Evolutionary conservation across 2,113 vertebrate genomes (phyloP), one percentile per base, ranked within the genome.

Genomic region (Nothocercus julius): DNA sequence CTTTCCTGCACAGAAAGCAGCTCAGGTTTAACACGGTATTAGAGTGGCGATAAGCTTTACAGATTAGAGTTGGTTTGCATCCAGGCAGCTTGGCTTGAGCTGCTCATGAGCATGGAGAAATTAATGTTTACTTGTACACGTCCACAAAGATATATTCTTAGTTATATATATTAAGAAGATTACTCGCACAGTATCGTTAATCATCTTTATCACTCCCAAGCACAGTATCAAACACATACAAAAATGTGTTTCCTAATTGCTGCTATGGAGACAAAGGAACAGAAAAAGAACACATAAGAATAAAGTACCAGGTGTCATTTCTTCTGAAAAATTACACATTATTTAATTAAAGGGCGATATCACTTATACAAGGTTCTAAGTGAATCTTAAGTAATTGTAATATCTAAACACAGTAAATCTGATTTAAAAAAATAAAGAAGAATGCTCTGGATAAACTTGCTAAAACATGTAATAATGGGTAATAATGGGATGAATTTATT

Each of bases 201-300:
- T 95, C 82, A 93, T 88, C 85, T 90, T 95, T 91, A 95, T 91
- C 49, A 3, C 76, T 64, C 91, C 51, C 70, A 91, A 95, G 91
- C 85, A 53, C 40, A 88, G 91, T 64, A 74, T 93, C 73, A 86
- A 95, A 75, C 77, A 73, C 45, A 72, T 3, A 92, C 18, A 81
- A 88, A 91, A 92, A 89, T 40, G 64, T 68, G 53, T 70, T 54
- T 94, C 62, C 83, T 95, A 96, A 90, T 95, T 95, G 94, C 93
- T 92, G 6, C 66, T 88, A 58, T 73, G 53, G 80, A 95, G 83
- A 95, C 90, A 85, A 96, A 90, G 77, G 28, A 94, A 84, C 28
- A 82, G 69, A 92, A 38, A 45, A 82, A 73, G 7, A 72, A 24
- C 25, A 94, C 76, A 91, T 36, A 45, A 95, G 87, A 96, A 90